Conservation (phyloP, 2,797 vertebrate genomes). For the Tragopan temminckii region DNA sequence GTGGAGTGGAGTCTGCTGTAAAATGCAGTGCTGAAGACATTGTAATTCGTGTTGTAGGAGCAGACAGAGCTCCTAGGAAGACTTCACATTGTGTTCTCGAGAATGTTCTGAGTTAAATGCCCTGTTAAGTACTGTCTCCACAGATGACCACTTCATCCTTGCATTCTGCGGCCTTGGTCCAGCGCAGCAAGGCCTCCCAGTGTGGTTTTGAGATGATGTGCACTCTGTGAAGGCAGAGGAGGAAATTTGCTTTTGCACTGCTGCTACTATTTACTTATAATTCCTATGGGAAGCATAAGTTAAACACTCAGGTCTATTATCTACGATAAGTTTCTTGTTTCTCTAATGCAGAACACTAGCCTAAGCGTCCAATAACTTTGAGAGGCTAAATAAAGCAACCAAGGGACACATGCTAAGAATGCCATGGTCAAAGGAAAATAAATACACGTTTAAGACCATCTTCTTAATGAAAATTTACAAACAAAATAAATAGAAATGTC, state of each 20-base stretch:
- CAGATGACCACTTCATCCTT: neutral
- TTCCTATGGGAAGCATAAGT: neutral
- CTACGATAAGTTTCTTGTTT: neutral
- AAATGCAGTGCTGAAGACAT: neutral
- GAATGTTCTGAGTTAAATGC: neutral
- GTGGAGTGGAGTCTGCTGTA: neutral
- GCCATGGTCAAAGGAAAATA: neutral
- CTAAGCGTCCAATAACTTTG: neutral
- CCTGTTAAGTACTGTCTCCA: neutral
- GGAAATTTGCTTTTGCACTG: neutral
- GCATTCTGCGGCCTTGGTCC: neutral
- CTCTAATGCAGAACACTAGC: neutral
- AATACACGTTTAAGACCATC: neutral
- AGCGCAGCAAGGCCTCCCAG: neutral
- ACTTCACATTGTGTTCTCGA: neutral
- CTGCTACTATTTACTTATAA: neutral
- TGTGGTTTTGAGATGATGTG: neutral
- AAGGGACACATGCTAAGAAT: neutral
- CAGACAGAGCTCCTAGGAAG: neutral
- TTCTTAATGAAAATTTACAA: constrained; percentile 41
- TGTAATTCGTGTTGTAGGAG: neutral
- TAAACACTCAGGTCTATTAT: neutral
- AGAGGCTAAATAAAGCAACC: neutral
- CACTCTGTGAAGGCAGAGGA: neutral
- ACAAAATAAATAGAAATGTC: neutral